Evolutionary conservation across 2,888 invertebrate species (phyloP).

Genomic region (Scaptomyza parva): DNA sequence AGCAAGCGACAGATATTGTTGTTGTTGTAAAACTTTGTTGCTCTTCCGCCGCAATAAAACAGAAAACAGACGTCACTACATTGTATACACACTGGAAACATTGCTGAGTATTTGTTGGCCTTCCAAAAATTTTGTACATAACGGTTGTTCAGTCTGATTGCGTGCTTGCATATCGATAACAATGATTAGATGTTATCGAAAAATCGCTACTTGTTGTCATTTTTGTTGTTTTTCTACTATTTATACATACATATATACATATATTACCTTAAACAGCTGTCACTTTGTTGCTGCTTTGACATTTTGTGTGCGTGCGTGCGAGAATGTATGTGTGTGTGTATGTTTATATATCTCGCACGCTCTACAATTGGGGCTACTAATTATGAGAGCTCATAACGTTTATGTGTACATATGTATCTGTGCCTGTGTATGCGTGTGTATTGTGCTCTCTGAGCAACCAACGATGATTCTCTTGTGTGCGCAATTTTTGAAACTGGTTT

Average conservation of each 20-base stretch:
- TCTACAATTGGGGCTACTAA: constrained; percentile 58
- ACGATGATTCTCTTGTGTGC: constrained; percentile 45
- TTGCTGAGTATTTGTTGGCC: constrained; percentile 3
- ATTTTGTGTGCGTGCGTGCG: constrained; percentile 20
- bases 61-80: constrained; percentile 54
- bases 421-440: constrained; percentile 15
- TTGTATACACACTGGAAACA: constrained; percentile 3
- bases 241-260: constrained; percentile 21
- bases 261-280: constrained; percentile 76
- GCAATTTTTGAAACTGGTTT: constrained; percentile 69
- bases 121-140: constrained; percentile 27
- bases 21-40: constrained; percentile 28
- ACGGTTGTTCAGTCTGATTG: constrained; percentile 15
- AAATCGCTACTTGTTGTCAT: constrained; percentile 48
- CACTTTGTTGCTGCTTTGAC: constrained; percentile 55
- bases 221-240: constrained; percentile 22
- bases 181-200: constrained; percentile 25
- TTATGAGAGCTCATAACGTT: constrained; percentile 52
- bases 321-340: not conserved
- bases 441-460: constrained; percentile 18
- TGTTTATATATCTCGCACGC: constrained; percentile 16
- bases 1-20: constrained; percentile 42
- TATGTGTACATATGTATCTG: constrained; percentile 11
- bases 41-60: constrained; percentile 23
- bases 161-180: constrained; percentile 32